Conservation (phyloP, 2,113 vertebrate genomes). For the Perccottus glenii region DNA sequence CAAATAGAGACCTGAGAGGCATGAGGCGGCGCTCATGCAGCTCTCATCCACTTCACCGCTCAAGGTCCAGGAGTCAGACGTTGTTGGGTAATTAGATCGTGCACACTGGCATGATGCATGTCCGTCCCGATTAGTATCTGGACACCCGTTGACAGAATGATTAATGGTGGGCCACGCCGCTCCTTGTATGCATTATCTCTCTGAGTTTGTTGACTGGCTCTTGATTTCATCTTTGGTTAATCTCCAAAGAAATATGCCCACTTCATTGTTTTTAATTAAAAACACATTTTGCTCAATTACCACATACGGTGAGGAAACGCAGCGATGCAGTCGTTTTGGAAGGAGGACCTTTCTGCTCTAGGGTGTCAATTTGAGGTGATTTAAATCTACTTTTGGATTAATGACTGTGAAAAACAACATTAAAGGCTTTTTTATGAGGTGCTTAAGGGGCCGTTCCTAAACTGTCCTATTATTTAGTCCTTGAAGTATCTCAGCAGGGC, state of each 20-base stretch:
- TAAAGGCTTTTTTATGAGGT: constrained; percentile 54
- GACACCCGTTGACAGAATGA: constrained; percentile 39
- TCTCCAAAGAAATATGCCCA: constrained; percentile 43
- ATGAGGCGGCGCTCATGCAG: constrained; percentile 24
- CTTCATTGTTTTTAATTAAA: constrained; percentile 70
- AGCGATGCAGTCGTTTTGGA: constrained; percentile 16
- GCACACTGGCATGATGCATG: constrained; percentile 32
- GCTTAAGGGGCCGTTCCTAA: constrained; percentile 53
- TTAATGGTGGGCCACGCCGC: constrained; percentile 26
- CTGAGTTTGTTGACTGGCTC: constrained; percentile 42
- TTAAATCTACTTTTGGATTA: constrained; percentile 68
- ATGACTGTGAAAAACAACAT: constrained; percentile 58
- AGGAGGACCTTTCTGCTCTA: constrained; percentile 43
- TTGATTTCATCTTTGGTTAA: constrained; percentile 28
- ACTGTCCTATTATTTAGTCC: constrained; percentile 54
- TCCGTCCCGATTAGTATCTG: constrained; percentile 39
- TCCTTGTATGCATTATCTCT: constrained; percentile 16
- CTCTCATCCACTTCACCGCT: constrained; percentile 47
- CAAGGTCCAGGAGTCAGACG: constrained; percentile 44
- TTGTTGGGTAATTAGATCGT: constrained; percentile 50
- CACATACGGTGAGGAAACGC: constrained; percentile 7
- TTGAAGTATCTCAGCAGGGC: constrained; percentile 37
- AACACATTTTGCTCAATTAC: constrained; percentile 66
- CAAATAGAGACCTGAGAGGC: constrained; percentile 47
- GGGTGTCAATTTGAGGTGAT: constrained; percentile 62